Conservation (phyloP, 2,113 vertebrate species). For the Corapipo altera region DNA sequence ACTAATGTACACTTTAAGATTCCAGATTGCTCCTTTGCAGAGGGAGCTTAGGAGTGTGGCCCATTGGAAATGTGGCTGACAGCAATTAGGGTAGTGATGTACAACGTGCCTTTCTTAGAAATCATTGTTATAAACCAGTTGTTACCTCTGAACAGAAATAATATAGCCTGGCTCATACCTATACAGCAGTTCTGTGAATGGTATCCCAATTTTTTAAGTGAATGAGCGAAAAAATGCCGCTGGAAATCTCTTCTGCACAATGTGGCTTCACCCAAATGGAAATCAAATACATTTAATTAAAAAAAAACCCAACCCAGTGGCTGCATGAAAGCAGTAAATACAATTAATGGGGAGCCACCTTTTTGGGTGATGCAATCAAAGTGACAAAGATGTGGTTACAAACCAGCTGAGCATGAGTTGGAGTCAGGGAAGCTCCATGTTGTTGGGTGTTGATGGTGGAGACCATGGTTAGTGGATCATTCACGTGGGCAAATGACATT, state of each 20-base stretch:
- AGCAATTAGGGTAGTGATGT: not conserved
- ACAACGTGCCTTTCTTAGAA: not conserved
- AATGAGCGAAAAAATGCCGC: not conserved
- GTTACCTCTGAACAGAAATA: not conserved
- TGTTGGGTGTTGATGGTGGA: not conserved
- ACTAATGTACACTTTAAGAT: not conserved
- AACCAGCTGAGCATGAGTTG: not conserved
- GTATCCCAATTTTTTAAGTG: not conserved
- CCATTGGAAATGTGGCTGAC: not conserved
- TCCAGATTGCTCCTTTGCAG: not conserved
- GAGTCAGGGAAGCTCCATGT: not conserved
- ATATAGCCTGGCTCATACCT: not conserved
- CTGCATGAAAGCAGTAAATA: not conserved
- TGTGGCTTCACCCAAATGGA: not conserved
- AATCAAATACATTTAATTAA: not conserved
- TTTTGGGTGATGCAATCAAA: not conserved
- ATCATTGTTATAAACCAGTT: not conserved
- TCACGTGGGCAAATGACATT: accelerated
- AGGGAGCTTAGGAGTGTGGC: not conserved
- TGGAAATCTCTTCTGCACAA: not conserved
- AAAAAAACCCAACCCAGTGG: not conserved
- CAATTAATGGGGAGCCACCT: not conserved
- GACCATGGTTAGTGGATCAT: not conserved
- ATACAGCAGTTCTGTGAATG: not conserved
- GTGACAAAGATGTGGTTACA: accelerated